Base-by-base conservation (phyloP, 64 coral and sea anemone genomes). In the Dendrophyllia cribrosa region DNA sequence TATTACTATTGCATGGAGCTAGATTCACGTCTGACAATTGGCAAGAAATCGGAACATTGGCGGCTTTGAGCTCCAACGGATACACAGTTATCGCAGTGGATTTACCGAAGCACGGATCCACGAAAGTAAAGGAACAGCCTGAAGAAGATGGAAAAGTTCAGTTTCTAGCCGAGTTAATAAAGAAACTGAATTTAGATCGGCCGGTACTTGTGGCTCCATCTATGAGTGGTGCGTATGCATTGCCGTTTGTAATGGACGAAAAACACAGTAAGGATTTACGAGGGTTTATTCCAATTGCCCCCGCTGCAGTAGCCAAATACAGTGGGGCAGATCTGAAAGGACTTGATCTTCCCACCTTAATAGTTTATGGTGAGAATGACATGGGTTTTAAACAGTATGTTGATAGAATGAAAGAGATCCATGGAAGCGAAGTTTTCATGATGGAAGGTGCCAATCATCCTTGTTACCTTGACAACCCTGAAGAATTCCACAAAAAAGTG, bases 171-270 rank as follows among this genome's bases (percentile, higher is more conserved):
- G 74, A 74, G 6, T 77, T 98, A 10, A 76, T 98, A 16, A 72
- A 75, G 4, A 83, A 75, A n/a, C 67, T 95, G 5, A 17, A 60
- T 17, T 72, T 76, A 25, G 19, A 58, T 11, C 26, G 89, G 16
- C 86, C 80, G 2, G 87, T 98, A n/a, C 60, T 98, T 4, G 93
- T 98, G 21, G 93, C 74, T n/a, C 96, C 96, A 3, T 98, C 96
- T 0, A 92, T 93, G 94, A 95, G 96, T 49, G 96, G 96, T 12
- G 82, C 82, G 3, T 98, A 88, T 34, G 89, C 90, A 16, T 43
- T 98, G 13, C 96, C 96, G 0, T 95, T 53, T 66, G 89, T 98
- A 50, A 89, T 95, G 74, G 60, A 87, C 24, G 25, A 72, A 73
- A 60, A 76, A 24, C 51, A 62, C 56, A 48, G 9, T 4, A 81